phyloP scores from a whole-genome alignment of 2,888 invertebrate genomes.

The Andrena bicolor region DNA sequence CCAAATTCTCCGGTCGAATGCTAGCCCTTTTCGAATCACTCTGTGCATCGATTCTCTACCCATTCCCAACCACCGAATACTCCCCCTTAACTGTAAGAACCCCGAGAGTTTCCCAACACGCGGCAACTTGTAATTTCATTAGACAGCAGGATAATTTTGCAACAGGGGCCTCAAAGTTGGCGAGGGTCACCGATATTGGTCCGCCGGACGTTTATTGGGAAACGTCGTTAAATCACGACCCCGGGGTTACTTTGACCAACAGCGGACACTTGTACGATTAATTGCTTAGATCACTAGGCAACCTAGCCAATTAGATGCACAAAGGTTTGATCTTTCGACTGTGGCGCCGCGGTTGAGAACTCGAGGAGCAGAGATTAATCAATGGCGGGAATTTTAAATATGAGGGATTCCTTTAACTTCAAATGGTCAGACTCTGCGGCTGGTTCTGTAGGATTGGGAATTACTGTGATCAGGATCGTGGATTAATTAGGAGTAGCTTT shows the following conservation, averaged over 20 bases:
- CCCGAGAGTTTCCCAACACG: conserved; percentile 8
- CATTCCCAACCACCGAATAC: neutral
- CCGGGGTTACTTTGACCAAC: conserved; percentile 4
- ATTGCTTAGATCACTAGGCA: neutral
- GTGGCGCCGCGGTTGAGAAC: neutral
- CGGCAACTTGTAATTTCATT: conserved; percentile 26
- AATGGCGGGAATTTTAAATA: neutral
- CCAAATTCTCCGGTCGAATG: neutral
- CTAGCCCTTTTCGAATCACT: neutral
- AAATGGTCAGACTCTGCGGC: too few relatives aligned
- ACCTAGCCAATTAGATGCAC: neutral
- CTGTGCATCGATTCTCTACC: neutral
- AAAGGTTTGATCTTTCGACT: neutral
- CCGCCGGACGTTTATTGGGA: conserved; percentile 2
- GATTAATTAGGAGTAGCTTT: conserved; percentile 20
- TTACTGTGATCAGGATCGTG: neutral
- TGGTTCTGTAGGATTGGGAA: neutral
- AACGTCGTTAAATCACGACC: conserved; percentile 28
- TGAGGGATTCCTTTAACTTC: too few relatives aligned
- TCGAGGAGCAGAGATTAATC: neutral
- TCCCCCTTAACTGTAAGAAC: neutral
- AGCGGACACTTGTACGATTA: conserved; percentile 18
- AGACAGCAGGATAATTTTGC: conserved; percentile 28
- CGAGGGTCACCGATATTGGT: neutral
- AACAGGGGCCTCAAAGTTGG: neutral